Conservation (phyloP, 2,888 invertebrate species). For the Protodeltote pygarga region DNA sequence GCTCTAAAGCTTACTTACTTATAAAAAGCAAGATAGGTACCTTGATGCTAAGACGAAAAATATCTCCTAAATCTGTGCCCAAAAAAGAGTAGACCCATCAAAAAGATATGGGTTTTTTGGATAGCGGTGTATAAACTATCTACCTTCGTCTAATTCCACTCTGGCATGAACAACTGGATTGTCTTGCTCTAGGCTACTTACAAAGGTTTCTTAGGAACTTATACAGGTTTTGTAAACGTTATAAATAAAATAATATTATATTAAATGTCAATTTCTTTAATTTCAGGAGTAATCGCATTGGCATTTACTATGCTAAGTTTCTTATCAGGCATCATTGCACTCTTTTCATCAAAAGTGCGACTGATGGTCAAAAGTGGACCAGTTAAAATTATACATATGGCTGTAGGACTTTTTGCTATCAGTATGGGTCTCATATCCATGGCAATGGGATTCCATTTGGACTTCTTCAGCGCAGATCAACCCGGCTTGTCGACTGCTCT, state of each 20-base stretch:
- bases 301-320: slow-evolving; percentile 78
- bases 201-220: too few relatives aligned
- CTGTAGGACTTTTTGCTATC: slow-evolving; percentile 82
- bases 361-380: slow-evolving; percentile 79
- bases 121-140: too few relatives aligned
- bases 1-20: too few relatives aligned
- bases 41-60: too few relatives aligned
- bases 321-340: slow-evolving; percentile 79
- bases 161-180: too few relatives aligned
- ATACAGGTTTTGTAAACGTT: background rate
- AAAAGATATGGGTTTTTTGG: too few relatives aligned
- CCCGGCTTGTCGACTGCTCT: slow-evolving; percentile 69
- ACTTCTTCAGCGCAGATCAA: slow-evolving; percentile 63
- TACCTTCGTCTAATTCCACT: too few relatives aligned
- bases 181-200: too few relatives aligned
- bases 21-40: too few relatives aligned
- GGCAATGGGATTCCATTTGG: slow-evolving; percentile 77
- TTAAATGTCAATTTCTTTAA: background rate
- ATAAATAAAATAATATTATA: background rate
- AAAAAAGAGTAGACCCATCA: too few relatives aligned
- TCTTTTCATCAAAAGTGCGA: slow-evolving; percentile 83
- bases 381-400: slow-evolving; percentile 82
- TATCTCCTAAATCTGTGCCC: too few relatives aligned
- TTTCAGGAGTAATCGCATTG: slow-evolving; percentile 84
- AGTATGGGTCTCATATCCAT: slow-evolving; percentile 83